Evolutionary conservation across 1,140 invertebrate genomes (phyloP).

Genomic region (Nasonia vitripennis): DNA sequence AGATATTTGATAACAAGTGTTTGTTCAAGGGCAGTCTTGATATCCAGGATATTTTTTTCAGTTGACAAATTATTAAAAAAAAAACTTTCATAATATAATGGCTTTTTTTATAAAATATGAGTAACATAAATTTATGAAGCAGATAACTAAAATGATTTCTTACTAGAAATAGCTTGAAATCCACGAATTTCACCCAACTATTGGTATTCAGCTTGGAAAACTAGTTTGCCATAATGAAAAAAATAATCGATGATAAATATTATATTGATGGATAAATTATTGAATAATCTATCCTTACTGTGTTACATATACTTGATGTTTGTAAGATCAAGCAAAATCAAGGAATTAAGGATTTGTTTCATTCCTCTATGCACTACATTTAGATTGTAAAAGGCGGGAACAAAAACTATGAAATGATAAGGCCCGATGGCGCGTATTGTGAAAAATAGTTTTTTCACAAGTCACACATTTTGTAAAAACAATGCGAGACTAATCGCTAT

Average conservation of each 20-base stretch:
- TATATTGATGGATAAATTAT: constrained; percentile 43
- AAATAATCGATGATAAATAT: constrained; percentile 22
- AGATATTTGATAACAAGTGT: constrained; percentile 50
- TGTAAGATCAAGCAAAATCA: constrained; percentile 7
- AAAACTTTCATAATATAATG: neutral
- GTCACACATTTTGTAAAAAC: constrained; percentile 51
- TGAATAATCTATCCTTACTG: constrained; percentile 37
- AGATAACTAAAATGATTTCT: constrained; percentile 14
- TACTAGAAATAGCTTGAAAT: neutral
- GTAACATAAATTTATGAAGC: constrained; percentile 1
- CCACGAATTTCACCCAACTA: neutral
- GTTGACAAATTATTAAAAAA: constrained; percentile 29
- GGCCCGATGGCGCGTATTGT: constrained; percentile 31
- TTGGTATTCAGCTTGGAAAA: neutral
- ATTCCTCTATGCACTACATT: constrained; percentile 46
- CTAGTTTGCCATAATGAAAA: constrained; percentile 32
- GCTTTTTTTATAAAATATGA: constrained; percentile 8
- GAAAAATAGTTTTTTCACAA: constrained; percentile 51
- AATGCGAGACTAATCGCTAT: constrained; percentile 44
- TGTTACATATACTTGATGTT: constrained; percentile 12
- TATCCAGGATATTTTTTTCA: constrained; percentile 43
- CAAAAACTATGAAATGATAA: constrained; percentile 41
- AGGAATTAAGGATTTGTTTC: constrained; percentile 44
- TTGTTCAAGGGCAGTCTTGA: constrained; percentile 35
- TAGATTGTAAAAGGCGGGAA: constrained; percentile 47